These are phyloP conservation scores for Bettongia penicillata DNA, from an alignment of 2,113 vertebrate genomes.

Conservation along the genomic window DNA sequence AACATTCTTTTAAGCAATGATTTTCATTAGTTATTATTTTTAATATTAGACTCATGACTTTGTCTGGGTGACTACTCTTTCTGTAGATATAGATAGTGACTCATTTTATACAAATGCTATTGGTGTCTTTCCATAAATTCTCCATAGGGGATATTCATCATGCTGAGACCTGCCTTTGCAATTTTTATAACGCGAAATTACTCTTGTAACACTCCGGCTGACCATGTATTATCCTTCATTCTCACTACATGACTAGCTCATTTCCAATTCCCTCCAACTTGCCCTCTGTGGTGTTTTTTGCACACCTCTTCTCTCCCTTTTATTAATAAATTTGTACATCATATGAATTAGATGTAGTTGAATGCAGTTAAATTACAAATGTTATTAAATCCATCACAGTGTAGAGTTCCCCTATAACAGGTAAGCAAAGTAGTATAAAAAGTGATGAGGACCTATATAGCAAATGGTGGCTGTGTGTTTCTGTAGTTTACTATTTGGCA, in stretches of 20 bases:
- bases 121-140: too few species aligned
- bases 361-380: background rate
- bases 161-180: too few species aligned
- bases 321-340: background rate
- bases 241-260: background rate
- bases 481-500: background rate
- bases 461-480: background rate
- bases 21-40: too few species aligned
- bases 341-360: too few species aligned
- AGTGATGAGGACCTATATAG: background rate
- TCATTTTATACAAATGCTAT: too few species aligned
- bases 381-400: background rate
- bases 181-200: too few species aligned
- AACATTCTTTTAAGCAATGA: too few species aligned
- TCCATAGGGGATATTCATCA: too few species aligned
- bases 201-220: too few species aligned
- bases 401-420: background rate
- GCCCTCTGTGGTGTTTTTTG: background rate
- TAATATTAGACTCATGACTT: too few species aligned
- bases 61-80: too few species aligned
- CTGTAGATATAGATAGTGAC: too few species aligned
- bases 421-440: background rate
- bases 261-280: background rate
- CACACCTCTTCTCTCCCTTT: background rate
- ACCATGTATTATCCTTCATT: background rate